Evolutionary conservation across 2,797 vertebrate species (phyloP).

Genomic region (Hyperoplus lanceolatus): DNA sequence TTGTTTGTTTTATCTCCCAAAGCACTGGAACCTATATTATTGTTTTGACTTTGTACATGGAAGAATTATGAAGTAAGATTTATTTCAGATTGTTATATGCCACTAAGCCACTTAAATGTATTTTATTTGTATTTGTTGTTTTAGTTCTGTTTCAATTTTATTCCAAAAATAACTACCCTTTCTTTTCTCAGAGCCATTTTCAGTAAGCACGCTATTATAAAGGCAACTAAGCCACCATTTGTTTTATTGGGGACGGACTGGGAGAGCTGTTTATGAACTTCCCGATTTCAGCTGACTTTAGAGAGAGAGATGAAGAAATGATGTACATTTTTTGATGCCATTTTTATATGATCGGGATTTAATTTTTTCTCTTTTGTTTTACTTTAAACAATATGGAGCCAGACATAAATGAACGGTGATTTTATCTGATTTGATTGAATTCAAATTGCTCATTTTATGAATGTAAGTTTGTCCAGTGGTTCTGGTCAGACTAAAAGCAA

Average conservation of each 20-base stretch:
- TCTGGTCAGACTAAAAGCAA: constrained; percentile 59
- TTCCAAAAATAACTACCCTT: constrained; percentile 65
- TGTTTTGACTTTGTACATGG: constrained; percentile 84
- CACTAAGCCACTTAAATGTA: constrained; percentile 86
- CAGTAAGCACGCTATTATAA: constrained; percentile 56
- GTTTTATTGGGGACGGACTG: constrained; percentile 55
- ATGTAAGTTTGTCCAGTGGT: constrained; percentile 77
- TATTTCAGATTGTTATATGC: constrained; percentile 82
- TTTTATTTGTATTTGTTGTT: constrained; percentile 80
- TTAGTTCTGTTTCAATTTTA: constrained; percentile 78
- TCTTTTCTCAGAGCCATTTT: constrained; percentile 75
- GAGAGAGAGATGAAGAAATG: constrained; percentile 71
- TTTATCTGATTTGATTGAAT: constrained; percentile 68
- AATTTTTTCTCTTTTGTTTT: constrained; percentile 68
- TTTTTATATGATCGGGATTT: constrained; percentile 83
- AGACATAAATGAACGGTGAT: constrained; percentile 71
- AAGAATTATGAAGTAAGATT: constrained; percentile 81
- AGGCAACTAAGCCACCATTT: constrained; percentile 59
- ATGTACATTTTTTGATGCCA: constrained; percentile 76
- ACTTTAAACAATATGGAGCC: constrained; percentile 58
- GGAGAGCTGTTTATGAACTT: constrained; percentile 67
- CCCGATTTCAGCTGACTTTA: constrained; percentile 72
- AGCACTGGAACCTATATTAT: constrained; percentile 87
- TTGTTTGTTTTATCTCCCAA: constrained; percentile 79
- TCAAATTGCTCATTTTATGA: constrained; percentile 74